Percentiles rank a stretch among this genome's conserved stretches.
phyloP scores from a whole-genome alignment of 2,113 vertebrate species.

The Lagopus muta region DNA sequence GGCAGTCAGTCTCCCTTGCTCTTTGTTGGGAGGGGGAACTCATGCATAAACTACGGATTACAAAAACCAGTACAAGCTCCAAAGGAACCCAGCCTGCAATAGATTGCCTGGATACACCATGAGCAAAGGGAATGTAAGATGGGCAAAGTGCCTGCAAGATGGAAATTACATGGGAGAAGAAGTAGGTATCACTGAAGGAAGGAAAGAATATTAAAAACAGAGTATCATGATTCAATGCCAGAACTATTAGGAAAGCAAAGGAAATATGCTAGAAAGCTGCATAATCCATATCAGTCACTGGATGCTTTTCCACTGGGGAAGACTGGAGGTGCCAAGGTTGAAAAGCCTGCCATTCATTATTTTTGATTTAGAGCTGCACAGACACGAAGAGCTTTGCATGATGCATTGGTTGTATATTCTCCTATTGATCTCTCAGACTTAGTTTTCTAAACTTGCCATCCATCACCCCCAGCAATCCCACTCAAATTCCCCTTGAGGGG shows the following conservation, averaged over 20 bases:
- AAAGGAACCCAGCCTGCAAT: neutral
- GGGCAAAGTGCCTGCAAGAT: neutral
- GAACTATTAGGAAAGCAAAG: neutral
- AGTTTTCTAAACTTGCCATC: constrained; percentile 73
- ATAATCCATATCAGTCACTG: constrained; percentile 18
- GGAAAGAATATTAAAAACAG: constrained; percentile 56
- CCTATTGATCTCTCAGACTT: constrained; percentile 68
- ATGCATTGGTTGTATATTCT: constrained; percentile 67
- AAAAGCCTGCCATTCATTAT: constrained; percentile 58
- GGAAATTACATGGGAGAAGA: constrained; percentile 40
- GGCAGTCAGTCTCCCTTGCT: neutral
- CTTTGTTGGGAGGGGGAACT: neutral
- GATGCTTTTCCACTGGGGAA: neutral
- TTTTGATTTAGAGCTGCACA: constrained; percentile 66
- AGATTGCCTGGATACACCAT: neutral
- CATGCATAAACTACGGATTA: neutral
- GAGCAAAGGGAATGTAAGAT: neutral
- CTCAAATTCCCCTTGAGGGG: neutral
- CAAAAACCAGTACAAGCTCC: neutral
- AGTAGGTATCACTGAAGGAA: neutral
- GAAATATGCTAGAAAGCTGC: constrained; percentile 24
- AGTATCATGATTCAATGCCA: constrained; percentile 65
- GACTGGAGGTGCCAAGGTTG: neutral
- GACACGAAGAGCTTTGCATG: constrained; percentile 61
- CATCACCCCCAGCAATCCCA: constrained; percentile 46